Base-by-base conservation (phyloP, 1,140 invertebrate species). In the Drosophila tristis region DNA sequence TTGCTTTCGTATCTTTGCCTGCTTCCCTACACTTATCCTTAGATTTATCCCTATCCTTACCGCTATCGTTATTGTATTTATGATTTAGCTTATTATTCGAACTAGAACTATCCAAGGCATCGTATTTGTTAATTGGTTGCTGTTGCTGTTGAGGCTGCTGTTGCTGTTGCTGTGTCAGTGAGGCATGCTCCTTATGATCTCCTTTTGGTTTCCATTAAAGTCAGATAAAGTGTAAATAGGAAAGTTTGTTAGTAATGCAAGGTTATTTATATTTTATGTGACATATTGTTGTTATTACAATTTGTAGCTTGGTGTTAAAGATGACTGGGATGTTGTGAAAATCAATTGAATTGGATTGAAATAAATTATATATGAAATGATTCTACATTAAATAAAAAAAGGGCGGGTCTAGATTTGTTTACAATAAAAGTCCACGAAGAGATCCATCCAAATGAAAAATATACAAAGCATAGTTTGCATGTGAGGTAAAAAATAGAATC, bases 21-120 rank as follows among this genome's bases (percentile, higher is more conserved):
- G 60, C 26, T 49, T 75, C 78, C 56, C 56, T 68, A 31, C 44
- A 39, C 73, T 57, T 77, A 57, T 77, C 73, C 49, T 60, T 78
- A 63, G 67, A 47, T 50, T 43, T 60, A 29, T 74, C 59, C 55
- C 63, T 85, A 60, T 78, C 71, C 48, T 60, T 81, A 59, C 64
- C 64, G 76, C 80, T 84, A 85, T 85, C 64, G 59, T 64, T 84
- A 85, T 73, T 85, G 39, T 89, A 67, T 66, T 89, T 84, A 87
- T 89, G 67, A 77, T 84, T 87, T 73, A 87, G 67, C 79, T 89
- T 89, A 70, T 82, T 82, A 56, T 77, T 80, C 47, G 74, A 74
- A 79, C 75, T 84, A 74, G 63, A 84, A 84, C 67, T 87, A 66
- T 84, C 84, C 79, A 84, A 71, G 79, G 84, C 79, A 87, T 89